Conservation (phyloP, 1,140 invertebrate species). For the Maconellicoccus hirsutus region DNA sequence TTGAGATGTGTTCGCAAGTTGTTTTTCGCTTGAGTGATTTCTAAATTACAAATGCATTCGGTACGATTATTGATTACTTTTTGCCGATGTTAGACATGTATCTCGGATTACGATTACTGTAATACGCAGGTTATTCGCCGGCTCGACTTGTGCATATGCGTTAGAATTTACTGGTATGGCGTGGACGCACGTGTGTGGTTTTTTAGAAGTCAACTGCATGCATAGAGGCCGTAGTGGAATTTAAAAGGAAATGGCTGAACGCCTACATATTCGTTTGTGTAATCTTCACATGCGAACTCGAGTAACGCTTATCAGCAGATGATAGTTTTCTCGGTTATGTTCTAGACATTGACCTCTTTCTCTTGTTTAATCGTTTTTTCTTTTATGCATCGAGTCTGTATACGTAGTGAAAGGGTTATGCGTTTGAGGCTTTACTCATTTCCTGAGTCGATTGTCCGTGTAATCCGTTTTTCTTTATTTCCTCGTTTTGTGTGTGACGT, state of each 20-base stretch:
- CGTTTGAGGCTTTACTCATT: no score
- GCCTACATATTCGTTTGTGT: slow-evolving; percentile 7
- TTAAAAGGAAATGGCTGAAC: not conserved
- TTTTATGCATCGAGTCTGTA: no score
- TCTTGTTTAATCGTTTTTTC: not conserved
- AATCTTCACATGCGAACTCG: slow-evolving; percentile 1
- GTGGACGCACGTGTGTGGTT: not conserved
- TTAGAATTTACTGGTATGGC: not conserved
- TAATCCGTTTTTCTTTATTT: no score
- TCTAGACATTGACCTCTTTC: slow-evolving; percentile 7
- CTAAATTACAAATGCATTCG: not conserved
- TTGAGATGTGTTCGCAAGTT: not conserved
- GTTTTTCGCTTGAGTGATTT: not conserved
- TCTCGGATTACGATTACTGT: not conserved
- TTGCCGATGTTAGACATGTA: no score
- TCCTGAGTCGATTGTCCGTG: no score
- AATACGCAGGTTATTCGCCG: not conserved
- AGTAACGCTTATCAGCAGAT: not conserved
- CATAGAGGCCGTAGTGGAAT: not conserved
- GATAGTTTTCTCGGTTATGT: not conserved
- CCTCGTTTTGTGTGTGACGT: no score
- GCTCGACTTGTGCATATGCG: not conserved
- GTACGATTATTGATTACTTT: no score
- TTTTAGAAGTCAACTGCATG: not conserved
- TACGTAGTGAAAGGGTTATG: no score